Percentiles rank a stretch among this genome's conserved stretches.
phyloP scores from a whole-genome alignment of 2,888 invertebrate species.

The Dolomedes plantarius region DNA sequence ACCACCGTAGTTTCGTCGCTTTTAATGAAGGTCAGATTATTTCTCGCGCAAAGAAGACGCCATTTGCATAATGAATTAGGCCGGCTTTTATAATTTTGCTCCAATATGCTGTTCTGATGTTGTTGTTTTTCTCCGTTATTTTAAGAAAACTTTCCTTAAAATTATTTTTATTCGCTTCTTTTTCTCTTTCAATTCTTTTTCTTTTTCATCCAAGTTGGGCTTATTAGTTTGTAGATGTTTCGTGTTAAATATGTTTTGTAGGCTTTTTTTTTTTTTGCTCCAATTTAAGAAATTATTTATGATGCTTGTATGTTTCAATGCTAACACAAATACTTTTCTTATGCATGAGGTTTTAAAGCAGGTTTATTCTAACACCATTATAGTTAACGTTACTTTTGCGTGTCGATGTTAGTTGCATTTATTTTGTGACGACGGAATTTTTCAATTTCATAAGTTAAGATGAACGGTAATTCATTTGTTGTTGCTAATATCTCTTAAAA shows the following conservation, averaged over 20 bases:
- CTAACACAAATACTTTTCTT: too few relatives aligned
- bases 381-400: too few relatives aligned
- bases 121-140: constrained; percentile 30
- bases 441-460: too few relatives aligned
- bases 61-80: constrained; percentile 68
- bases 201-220: constrained; percentile 17
- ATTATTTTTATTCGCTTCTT: constrained; percentile 15
- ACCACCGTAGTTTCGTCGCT: constrained; percentile 26
- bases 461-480: too few relatives aligned
- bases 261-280: not conserved
- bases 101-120: constrained; percentile 46
- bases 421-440: too few relatives aligned
- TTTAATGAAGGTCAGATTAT: constrained; percentile 68
- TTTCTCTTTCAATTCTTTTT: constrained; percentile 14
- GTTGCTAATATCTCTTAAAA: too few relatives aligned
- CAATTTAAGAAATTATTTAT: not conserved
- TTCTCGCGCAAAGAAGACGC: constrained; percentile 42
- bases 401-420: too few relatives aligned
- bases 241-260: constrained; percentile 19
- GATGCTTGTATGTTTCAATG: too few relatives aligned
- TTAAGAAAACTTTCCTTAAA: constrained; percentile 21
- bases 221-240: not conserved
- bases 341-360: too few relatives aligned
- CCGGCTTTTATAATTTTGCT: constrained; percentile 47
- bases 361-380: too few relatives aligned